phyloP scores from a whole-genome alignment of 2,888 invertebrate genomes.

The Ectobius pallidus region DNA sequence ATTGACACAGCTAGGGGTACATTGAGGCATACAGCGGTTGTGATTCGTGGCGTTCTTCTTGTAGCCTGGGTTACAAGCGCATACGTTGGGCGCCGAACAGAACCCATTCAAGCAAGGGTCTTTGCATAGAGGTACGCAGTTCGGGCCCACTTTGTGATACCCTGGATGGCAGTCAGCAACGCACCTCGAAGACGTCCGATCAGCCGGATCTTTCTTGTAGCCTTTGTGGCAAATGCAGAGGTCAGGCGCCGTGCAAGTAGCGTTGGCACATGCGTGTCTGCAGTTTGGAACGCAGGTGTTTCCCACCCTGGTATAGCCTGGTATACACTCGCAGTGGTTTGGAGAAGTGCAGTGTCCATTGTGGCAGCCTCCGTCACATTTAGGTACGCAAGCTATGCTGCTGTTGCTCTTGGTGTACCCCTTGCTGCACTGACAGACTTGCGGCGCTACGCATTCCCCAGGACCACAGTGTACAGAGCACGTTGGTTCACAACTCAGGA shows the following conservation, averaged over 20 bases:
- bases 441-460: slow-evolving; percentile 58
- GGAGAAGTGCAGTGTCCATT: slow-evolving; percentile 48
- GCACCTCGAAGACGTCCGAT: slow-evolving; percentile 27
- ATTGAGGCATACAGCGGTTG: slow-evolving; percentile 52
- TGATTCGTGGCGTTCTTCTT: not conserved
- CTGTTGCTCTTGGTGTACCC: slow-evolving; percentile 32
- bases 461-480: slow-evolving; percentile 53
- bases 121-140: not conserved
- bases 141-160: not conserved
- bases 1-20: slow-evolving; percentile 54
- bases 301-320: not conserved
- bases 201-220: not conserved
- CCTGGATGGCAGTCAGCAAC: slow-evolving; percentile 34
- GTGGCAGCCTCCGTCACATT: slow-evolving; percentile 45
- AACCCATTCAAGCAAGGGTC: slow-evolving; percentile 32
- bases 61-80: slow-evolving; percentile 44
- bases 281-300: not conserved
- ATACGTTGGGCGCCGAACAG: slow-evolving; percentile 42
- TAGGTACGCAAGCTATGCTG: slow-evolving; percentile 42
- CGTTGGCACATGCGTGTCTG: not conserved
- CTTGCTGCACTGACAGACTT: slow-evolving; percentile 54
- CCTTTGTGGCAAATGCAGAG: slow-evolving; percentile 38
- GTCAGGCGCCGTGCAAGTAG: not conserved
- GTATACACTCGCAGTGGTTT: not conserved
- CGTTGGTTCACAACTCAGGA: slow-evolving; percentile 32